Conservation (phyloP, 2,797 vertebrate genomes). For the Tangara arthus region DNA sequence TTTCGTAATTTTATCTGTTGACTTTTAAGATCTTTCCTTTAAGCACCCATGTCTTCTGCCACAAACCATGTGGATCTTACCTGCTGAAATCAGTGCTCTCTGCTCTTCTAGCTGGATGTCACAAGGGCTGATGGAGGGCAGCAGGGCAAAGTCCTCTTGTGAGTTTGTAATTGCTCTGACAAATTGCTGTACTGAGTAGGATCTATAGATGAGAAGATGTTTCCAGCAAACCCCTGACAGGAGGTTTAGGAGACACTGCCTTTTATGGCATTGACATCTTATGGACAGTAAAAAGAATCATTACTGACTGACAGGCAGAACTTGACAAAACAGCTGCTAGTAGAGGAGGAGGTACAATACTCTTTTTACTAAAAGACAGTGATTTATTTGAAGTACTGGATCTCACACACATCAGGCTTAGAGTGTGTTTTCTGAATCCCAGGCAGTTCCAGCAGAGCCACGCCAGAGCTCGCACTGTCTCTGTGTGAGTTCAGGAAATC, state of each 20-base stretch:
- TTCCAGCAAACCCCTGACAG: neutral
- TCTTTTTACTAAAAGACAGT: neutral
- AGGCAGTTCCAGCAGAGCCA: neutral
- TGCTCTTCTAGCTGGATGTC: neutral
- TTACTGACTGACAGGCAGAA: neutral
- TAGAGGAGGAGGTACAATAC: neutral
- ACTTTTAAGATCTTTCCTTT: neutral
- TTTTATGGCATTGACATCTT: neutral
- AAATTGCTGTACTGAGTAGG: neutral
- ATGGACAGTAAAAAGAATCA: neutral
- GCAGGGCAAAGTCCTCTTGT: neutral
- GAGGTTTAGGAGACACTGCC: neutral
- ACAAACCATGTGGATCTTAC: neutral
- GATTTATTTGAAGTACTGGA: neutral
- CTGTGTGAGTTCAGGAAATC: neutral
- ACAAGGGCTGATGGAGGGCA: neutral
- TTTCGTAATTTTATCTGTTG: neutral
- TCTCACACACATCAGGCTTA: neutral
- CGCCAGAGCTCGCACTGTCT: neutral
- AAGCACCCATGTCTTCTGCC: neutral
- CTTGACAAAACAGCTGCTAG: neutral
- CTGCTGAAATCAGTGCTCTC: neutral
- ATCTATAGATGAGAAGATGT: neutral
- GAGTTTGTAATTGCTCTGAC: neutral
- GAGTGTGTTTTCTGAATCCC: neutral